Percentiles rank a stretch among this genome's conserved stretches.
These are phyloP conservation scores for Amblyraja radiata DNA, from an alignment of 2,797 vertebrate genomes.

Conservation along the genomic window DNA sequence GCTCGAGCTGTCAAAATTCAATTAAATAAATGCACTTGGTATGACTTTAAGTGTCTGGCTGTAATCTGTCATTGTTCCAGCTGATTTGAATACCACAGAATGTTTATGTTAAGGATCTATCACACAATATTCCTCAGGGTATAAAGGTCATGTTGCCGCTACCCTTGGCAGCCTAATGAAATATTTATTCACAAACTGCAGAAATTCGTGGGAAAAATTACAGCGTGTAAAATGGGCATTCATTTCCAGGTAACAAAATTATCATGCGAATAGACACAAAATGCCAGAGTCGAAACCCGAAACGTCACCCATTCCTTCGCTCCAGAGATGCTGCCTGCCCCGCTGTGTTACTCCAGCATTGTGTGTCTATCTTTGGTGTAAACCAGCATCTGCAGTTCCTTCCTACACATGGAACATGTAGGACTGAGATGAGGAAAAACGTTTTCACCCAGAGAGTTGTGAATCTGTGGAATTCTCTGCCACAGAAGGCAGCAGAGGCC, in stretches of 20 bases:
- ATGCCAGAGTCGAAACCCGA: no score
- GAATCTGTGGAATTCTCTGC: no score
- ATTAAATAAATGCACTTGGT: neutral
- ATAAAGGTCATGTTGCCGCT: neutral
- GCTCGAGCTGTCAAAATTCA: neutral
- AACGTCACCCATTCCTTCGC: no score
- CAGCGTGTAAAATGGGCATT: neutral
- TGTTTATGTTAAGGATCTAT: neutral
- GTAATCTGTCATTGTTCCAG: neutral
- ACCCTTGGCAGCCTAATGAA: neutral
- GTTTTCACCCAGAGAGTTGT: no score
- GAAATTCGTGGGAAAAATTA: neutral
- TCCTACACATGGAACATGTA: no score
- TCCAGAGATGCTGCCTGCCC: no score
- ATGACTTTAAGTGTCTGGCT: neutral
- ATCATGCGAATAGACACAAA: neutral
- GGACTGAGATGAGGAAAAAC: no score
- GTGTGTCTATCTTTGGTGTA: no score
- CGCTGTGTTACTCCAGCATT: no score
- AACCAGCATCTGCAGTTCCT: no score
- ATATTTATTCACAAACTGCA: neutral
- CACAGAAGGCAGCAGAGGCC: no score
- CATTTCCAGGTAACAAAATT: neutral
- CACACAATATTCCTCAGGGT: neutral
- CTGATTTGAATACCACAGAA: neutral